phyloP scores from a whole-genome alignment of 2,888 invertebrate genomes.

The Amiota communis region DNA sequence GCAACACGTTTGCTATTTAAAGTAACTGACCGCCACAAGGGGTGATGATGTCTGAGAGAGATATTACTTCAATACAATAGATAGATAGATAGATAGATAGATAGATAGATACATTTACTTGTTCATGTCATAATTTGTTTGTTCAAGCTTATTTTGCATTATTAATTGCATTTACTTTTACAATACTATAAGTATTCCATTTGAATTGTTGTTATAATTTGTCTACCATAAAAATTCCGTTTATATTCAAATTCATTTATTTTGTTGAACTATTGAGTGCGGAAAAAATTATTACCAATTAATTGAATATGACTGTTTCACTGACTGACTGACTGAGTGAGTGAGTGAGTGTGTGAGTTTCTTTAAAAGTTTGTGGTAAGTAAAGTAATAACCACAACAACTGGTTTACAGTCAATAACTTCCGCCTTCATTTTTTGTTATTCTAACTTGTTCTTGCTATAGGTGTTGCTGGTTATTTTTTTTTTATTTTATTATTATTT shows the following conservation, averaged over 20 bases:
- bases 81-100: background rate
- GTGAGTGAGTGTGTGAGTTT: conserved; percentile 34
- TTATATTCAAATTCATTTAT: no score
- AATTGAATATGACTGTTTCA: conserved; percentile 26
- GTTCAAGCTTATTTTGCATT: background rate
- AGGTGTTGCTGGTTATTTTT: no score
- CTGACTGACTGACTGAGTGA: background rate
- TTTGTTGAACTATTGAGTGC: background rate
- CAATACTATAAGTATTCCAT: no score
- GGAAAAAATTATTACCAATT: conserved; percentile 14
- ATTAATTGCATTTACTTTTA: conserved; percentile 4
- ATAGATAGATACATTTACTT: background rate
- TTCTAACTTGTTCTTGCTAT: background rate
- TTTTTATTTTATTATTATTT: background rate
- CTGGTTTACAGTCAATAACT: conserved; percentile 17
- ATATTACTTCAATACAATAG: no score
- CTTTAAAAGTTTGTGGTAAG: conserved; percentile 29
- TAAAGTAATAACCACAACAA: conserved; percentile 11
- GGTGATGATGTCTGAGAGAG: no score
- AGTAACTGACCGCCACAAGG: background rate
- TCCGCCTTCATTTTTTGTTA: conserved; percentile 22
- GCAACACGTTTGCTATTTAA: background rate
- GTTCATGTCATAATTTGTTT: background rate
- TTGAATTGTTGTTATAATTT: no score
- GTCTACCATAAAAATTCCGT: no score